Evolutionary conservation across 2,888 invertebrate genomes (phyloP).

Genomic region (Torymus auratus): DNA sequence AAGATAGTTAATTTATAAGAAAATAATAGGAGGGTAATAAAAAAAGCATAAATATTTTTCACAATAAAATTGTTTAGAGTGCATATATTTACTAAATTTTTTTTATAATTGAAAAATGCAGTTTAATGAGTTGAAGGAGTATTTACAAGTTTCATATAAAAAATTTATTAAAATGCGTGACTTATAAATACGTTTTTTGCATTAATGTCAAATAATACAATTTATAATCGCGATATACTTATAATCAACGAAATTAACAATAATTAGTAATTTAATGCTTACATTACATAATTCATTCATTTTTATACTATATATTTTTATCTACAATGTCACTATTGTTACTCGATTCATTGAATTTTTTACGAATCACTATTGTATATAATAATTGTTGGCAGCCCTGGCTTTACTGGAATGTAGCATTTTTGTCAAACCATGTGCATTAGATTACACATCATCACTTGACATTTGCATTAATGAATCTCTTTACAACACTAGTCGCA

Average conservation of each 20-base stretch:
- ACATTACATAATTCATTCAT: constrained; percentile 58
- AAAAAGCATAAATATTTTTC: constrained; percentile 45
- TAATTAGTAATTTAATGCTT: constrained; percentile 61
- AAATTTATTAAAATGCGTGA: constrained; percentile 60
- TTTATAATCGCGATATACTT: constrained; percentile 56
- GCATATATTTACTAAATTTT: constrained; percentile 58
- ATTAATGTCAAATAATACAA: constrained; percentile 60
- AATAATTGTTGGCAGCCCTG: constrained; percentile 69
- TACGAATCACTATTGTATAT: constrained; percentile 59
- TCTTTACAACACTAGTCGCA: constrained; percentile 50
- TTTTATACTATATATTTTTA: constrained; percentile 58
- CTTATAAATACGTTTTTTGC: constrained; percentile 56
- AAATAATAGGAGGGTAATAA: constrained; percentile 22
- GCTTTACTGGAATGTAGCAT: constrained; percentile 71
- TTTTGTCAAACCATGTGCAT: constrained; percentile 48
- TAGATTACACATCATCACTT: constrained; percentile 46
- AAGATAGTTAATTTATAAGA: background rate
- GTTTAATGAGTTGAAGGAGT: constrained; percentile 58
- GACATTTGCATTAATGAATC: constrained; percentile 52
- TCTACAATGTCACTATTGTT: constrained; percentile 62
- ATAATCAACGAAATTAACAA: constrained; percentile 59
- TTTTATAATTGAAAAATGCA: constrained; percentile 60
- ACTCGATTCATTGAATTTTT: constrained; percentile 57
- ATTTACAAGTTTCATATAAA: constrained; percentile 60
- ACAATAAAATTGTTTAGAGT: constrained; percentile 56